Evolutionary conservation across 2,113 vertebrate genomes (phyloP).

Genomic region (Catharus minimus): DNA sequence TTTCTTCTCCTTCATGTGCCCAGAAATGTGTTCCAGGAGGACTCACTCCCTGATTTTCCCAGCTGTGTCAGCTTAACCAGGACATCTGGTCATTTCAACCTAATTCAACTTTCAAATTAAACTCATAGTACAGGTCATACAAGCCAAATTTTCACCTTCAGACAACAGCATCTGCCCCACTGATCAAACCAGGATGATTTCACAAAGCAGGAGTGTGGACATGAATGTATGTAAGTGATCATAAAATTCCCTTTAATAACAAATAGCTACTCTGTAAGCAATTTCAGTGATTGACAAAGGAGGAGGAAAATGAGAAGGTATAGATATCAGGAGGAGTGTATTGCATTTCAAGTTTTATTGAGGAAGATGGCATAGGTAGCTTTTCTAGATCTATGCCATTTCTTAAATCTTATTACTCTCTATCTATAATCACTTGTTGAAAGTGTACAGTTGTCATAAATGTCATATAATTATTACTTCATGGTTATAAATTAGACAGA

Average conservation of each 20-base stretch:
- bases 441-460: neutral
- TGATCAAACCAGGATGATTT: neutral
- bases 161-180: neutral
- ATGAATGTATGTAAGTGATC: neutral
- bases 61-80: constrained; percentile 49
- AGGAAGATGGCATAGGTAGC: neutral
- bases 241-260: neutral
- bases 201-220: neutral
- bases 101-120: constrained; percentile 55
- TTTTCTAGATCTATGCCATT: neutral
- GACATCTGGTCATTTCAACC: constrained; percentile 48
- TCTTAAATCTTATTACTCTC: neutral
- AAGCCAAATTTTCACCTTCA: constrained; percentile 39
- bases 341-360: neutral
- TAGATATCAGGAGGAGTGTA: neutral
- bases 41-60: constrained; percentile 43
- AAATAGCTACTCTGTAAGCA: neutral
- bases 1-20: constrained; percentile 25
- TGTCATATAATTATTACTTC: neutral
- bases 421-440: neutral
- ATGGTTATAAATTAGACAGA: neutral
- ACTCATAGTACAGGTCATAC: neutral
- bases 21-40: constrained; percentile 36
- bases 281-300: neutral
- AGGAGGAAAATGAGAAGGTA: neutral